Conservation (phyloP, 2,888 invertebrate species). For the Coleophora flavipennella region DNA sequence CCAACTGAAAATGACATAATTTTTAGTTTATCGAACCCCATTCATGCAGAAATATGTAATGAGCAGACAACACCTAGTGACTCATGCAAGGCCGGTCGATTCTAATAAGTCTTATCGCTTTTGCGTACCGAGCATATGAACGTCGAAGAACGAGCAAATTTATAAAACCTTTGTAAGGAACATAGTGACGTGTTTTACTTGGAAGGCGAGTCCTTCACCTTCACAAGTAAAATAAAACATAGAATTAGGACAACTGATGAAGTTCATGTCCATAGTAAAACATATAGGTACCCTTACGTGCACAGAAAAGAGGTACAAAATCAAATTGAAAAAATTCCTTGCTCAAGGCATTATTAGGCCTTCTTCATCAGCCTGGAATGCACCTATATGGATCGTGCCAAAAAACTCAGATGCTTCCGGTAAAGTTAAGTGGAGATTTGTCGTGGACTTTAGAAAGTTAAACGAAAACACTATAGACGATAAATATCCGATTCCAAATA, state of each 20-base stretch:
- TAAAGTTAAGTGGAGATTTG: too few relatives aligned
- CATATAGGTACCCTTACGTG: constrained; percentile 13
- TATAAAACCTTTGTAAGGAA: constrained; percentile 5
- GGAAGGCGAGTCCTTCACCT: constrained; percentile 9
- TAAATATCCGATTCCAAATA: too few relatives aligned
- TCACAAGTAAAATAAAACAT: constrained; percentile 13
- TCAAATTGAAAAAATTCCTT: constrained; percentile 17
- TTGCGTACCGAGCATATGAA: constrained; percentile 12
- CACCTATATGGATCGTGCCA: too few relatives aligned
- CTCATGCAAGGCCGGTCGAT: neutral
- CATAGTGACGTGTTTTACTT: constrained; percentile 14
- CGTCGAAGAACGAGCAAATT: constrained; percentile 10
- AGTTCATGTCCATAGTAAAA: constrained; percentile 14
- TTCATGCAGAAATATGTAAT: too few relatives aligned
- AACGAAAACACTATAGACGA: too few relatives aligned
- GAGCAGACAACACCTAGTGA: constrained; percentile 3
- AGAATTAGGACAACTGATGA: too few relatives aligned
- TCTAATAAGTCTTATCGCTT: constrained; percentile 7
- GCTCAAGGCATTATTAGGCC: constrained; percentile 24
- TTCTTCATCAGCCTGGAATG: constrained; percentile 24
- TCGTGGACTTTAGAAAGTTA: too few relatives aligned
- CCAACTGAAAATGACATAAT: constrained; percentile 11
- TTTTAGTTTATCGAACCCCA: constrained; percentile 10
- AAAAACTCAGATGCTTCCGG: too few relatives aligned
- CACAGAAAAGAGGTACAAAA: constrained; percentile 13